phyloP scores from a whole-genome alignment of 1,140 invertebrate species.

The Monomorium pharaonis region DNA sequence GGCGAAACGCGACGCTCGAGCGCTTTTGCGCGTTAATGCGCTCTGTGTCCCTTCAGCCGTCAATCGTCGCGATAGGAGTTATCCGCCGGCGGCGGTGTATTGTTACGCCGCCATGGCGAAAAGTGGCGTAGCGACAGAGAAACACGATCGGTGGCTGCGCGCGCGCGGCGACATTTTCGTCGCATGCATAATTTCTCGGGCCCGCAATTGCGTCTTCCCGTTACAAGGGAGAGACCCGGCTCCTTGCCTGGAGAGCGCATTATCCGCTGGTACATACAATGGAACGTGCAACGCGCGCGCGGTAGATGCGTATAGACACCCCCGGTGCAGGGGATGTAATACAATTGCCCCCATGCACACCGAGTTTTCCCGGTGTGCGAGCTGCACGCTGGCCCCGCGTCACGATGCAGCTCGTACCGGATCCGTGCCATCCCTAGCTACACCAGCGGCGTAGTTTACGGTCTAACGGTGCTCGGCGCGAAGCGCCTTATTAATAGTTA shows the following conservation, averaged over 20 bases:
- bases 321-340: no score
- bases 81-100: constrained; percentile 13
- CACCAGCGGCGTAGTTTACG: constrained; percentile 49
- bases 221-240: constrained; percentile 22
- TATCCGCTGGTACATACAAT: constrained; percentile 30
- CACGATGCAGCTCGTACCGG: constrained; percentile 41
- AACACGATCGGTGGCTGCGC: constrained; percentile 8
- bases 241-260: constrained; percentile 37
- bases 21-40: not conserved
- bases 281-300: not conserved
- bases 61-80: constrained; percentile 22
- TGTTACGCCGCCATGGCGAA: constrained; percentile 25
- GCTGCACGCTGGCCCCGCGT: constrained; percentile 34
- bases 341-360: constrained; percentile 65
- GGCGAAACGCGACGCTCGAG: not conserved
- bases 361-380: constrained; percentile 64
- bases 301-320: constrained; percentile 32
- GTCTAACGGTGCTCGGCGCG: constrained; percentile 58
- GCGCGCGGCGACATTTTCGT: constrained; percentile 34
- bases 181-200: constrained; percentile 68
- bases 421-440: constrained; percentile 44
- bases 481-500: constrained; percentile 70
- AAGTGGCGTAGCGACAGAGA: not conserved
- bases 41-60: constrained; percentile 2
- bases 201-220: constrained; percentile 53